A percentile compares a stretch with the other conserved stretches of the same genome.
These are phyloP conservation scores for Acrocephalus scirpaceus DNA, from an alignment of 2,797 vertebrate genomes.

Conservation along the genomic window DNA sequence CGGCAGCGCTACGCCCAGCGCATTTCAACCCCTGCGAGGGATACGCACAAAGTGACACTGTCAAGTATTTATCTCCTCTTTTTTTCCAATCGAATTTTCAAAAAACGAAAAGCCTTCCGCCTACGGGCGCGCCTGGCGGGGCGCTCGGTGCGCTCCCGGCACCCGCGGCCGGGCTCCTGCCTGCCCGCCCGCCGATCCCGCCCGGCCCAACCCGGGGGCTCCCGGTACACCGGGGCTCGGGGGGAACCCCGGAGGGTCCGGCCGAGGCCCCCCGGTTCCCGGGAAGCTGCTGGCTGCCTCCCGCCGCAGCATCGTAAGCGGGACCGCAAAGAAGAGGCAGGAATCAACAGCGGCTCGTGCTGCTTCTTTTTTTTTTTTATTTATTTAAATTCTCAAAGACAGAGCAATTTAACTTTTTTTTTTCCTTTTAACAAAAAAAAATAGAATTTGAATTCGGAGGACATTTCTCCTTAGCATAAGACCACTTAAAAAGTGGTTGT, in stretches of 20 bases:
- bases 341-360: constrained; percentile 64
- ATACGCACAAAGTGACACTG: constrained; percentile 71
- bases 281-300: constrained; percentile 40
- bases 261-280: constrained; percentile 56
- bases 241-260: background rate
- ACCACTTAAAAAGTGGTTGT: constrained; percentile 28
- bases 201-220: constrained; percentile 11
- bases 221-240: background rate
- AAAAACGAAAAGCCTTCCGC: background rate
- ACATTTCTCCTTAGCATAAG: constrained; percentile 60
- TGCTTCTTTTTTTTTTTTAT: background rate
- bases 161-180: background rate
- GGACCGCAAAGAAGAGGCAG: constrained; percentile 66
- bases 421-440: background rate
- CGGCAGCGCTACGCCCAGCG: background rate
- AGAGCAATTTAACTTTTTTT: background rate
- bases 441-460: constrained; percentile 62
- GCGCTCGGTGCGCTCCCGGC: background rate
- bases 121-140: fast-evolving
- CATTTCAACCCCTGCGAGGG: constrained; percentile 61
- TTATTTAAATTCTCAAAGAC: constrained; percentile 45
- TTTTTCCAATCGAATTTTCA: background rate
- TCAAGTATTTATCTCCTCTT: constrained; percentile 34
- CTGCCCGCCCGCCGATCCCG: background rate
- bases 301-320: constrained; percentile 6